Base-by-base conservation (phyloP, 2,888 invertebrate species). In the Mythimna vitellina region DNA sequence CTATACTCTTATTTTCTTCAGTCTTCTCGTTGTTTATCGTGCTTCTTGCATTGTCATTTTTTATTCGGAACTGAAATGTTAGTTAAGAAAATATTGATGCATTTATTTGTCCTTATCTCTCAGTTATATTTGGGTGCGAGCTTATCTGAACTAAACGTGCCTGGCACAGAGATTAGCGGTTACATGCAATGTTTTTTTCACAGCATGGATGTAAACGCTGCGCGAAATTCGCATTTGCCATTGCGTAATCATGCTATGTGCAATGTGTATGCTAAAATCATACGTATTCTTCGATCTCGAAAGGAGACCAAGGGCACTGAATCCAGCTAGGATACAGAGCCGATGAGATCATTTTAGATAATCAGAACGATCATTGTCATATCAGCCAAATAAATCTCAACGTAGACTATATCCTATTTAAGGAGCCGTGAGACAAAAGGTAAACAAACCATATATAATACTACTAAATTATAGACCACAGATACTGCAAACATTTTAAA, bases 11-110 rank as follows among this genome's bases (percentile, higher is more conserved):
- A 56, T 54, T 70, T 57, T 65, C 25, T 79, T 56, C 29, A 42
- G n/a, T 64, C 51, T 71, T 46, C 38, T n/a, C n/a, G n/a, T n/a
- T n/a, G 29, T 62, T 32, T 58, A 1, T 51, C 54, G 17, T 46
- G 35, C 29, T 58, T 35, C 46, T 65, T 67, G 17, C 32, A 57
- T 25, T 58, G 35, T 82, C 38, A 80, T 74, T 81, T 83, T 54
- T 82, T 82, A 53, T 75, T 82, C 1, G 83, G 66, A 49, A 82
- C 82, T 82, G 74, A n/a, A 54, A 62, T 38, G 22, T 66, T 38
- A 8, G 76, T 76, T 75, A 76, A 76, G 83, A 58, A 78, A 81
- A 64, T 58, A 46, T 57, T 66, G n/a, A 57, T 54, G 35, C 12
- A 32, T n/a, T 78, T 54, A 54, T 57, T 7, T 38, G 5, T 42